Evolutionary conservation across 2,888 invertebrate species (phyloP).

Genomic region (Bembecia ichneumoniformis): DNA sequence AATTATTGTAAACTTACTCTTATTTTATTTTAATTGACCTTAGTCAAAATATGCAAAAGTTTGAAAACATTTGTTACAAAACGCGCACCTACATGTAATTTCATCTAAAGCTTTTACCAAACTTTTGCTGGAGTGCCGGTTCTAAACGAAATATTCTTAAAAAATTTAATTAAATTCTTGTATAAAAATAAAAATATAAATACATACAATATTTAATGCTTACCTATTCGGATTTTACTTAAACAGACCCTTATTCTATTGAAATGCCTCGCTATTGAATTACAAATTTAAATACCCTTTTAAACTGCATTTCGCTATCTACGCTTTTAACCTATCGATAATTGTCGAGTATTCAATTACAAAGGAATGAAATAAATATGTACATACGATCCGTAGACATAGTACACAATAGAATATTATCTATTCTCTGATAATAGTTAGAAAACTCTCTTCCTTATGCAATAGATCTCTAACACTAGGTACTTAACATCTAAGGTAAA

Average conservation of each 20-base stretch:
- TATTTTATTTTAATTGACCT: no score
- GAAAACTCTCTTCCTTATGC: no score
- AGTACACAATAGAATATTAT: no score
- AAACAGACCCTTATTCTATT: conserved; percentile 28
- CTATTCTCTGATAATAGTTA: no score
- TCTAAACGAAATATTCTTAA: not conserved
- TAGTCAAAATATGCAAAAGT: no score
- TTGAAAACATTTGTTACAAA: no score
- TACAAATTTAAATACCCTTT: conserved; percentile 20
- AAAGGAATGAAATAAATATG: conserved; percentile 7
- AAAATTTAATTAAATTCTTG: not conserved
- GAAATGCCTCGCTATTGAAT: conserved; percentile 45
- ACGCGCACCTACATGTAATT: no score
- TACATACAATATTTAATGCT: conserved; percentile 5
- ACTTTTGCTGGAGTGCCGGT: no score
- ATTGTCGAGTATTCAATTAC: conserved; percentile 1
- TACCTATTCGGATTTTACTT: conserved; percentile 20
- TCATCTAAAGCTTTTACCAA: no score
- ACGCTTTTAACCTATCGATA: not conserved
- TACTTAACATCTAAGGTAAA: no score
- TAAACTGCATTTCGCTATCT: conserved; percentile 6
- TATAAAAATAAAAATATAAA: not conserved
- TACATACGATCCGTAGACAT: conserved; percentile 15
- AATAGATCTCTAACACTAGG: no score
- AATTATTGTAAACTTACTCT: no score